These are phyloP conservation scores for Drosophila mercatorum DNA, from an alignment of 2,888 invertebrate species.

Conservation along the genomic window DNA sequence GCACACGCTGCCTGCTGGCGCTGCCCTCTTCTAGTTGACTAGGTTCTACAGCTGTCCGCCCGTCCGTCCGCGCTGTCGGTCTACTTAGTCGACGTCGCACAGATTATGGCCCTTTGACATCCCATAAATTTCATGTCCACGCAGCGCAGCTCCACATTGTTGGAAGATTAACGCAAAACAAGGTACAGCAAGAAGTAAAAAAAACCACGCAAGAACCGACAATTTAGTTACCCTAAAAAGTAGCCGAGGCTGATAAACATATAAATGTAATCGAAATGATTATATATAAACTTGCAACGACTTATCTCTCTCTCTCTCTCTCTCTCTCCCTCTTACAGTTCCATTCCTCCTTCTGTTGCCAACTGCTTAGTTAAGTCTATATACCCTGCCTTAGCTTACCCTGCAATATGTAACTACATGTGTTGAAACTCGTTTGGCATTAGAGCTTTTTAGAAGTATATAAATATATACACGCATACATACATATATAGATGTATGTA, in stretches of 20 bases:
- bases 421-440: conserved; percentile 31
- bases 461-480: not conserved
- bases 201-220: conserved; percentile 17
- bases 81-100: conserved; percentile 18
- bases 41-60: conserved; percentile 34
- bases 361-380: not conserved
- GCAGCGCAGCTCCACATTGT: conserved; percentile 56
- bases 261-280: not conserved
- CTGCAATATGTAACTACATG: conserved; percentile 24
- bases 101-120: conserved; percentile 81
- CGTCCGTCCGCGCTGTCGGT: conserved; percentile 3
- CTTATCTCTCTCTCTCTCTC: not conserved
- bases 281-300: too few species aligned
- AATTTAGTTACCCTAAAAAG: conserved; percentile 22
- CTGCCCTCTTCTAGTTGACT: conserved; percentile 29
- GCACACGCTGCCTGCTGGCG: conserved; percentile 59
- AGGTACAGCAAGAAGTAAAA: conserved; percentile 16
- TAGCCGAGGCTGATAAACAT: not conserved
- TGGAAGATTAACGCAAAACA: conserved; percentile 47
- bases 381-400: not conserved
- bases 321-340: not conserved
- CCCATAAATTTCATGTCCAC: conserved; percentile 75
- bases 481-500: not conserved
- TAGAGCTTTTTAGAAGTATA: conserved; percentile 18
- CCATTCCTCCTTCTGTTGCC: not conserved